These are phyloP conservation scores for Acanthosepion esculentum DNA, from an alignment of 2,888 invertebrate genomes.

Conservation along the genomic window DNA sequence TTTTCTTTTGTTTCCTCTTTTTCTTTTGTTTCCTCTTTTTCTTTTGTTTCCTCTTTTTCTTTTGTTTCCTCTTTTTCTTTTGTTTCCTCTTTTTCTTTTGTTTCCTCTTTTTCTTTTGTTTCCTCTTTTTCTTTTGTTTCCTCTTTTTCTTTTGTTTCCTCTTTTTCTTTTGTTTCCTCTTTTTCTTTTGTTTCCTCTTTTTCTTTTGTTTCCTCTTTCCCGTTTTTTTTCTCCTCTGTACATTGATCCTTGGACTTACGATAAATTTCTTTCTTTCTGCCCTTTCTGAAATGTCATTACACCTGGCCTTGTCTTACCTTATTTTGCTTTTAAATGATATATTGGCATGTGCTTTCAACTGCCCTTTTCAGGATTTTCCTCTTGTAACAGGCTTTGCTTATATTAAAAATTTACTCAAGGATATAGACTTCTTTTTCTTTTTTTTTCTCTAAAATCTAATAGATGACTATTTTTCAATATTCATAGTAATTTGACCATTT, in stretches of 20 bases:
- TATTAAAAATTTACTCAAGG: background rate
- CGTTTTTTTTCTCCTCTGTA: no score
- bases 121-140: background rate
- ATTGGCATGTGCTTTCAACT: slow-evolving; percentile 4
- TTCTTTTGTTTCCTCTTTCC: background rate
- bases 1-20: background rate
- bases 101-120: background rate
- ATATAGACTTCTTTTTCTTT: background rate
- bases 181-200: background rate
- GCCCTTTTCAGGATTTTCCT: background rate
- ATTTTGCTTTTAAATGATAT: background rate
- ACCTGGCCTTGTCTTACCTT: background rate
- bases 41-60: background rate
- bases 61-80: background rate
- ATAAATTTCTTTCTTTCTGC: no score
- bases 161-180: background rate
- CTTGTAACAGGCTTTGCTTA: background rate
- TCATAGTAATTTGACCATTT: no score
- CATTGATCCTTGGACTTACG: no score
- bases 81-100: background rate
- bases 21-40: background rate
- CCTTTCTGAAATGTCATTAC: background rate
- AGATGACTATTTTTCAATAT: background rate
- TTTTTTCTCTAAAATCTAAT: background rate
- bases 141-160: background rate